Evolutionary conservation across 1,140 invertebrate species (phyloP).

Genomic region (Wiebesia pumilae): DNA sequence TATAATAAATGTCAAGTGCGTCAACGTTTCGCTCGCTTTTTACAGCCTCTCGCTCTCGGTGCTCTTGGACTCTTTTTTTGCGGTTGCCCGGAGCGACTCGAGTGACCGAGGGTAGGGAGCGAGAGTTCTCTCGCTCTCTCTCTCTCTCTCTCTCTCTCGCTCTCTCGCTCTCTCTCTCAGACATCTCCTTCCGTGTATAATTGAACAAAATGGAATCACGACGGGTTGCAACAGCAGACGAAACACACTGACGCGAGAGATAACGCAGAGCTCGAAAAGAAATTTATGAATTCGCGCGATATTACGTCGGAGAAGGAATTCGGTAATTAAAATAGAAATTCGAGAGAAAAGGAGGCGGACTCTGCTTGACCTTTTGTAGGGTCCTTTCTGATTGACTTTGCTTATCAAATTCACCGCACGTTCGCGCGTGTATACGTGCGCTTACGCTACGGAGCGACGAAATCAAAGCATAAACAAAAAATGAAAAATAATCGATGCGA

Average conservation of each 20-base stretch:
- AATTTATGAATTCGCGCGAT: constrained; percentile 1
- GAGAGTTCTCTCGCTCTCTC: neutral
- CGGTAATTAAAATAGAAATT: constrained; percentile 37
- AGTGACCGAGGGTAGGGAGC: neutral
- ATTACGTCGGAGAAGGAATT: constrained; percentile 7
- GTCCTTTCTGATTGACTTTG: neutral
- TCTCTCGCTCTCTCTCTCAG: constrained; percentile 10
- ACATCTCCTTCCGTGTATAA: constrained; percentile 35
- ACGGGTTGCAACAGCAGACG: neutral
- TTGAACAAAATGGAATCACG: constrained; percentile 42
- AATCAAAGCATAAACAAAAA: constrained; percentile 23
- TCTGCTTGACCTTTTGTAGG: neutral
- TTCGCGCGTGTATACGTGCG: neutral
- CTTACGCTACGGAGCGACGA: neutral
- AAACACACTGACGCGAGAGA: neutral
- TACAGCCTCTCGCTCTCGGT: constrained; percentile 34
- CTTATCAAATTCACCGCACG: neutral
- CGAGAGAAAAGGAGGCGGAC: neutral
- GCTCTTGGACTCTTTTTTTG: constrained; percentile 26
- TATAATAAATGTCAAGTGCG: constrained; percentile 55
- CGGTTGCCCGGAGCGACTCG: constrained; percentile 47
- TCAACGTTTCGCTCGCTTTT: constrained; percentile 53
- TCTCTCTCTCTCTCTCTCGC: constrained; percentile 31
- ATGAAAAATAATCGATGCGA: constrained; percentile 24
- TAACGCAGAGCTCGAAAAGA: neutral